Evolutionary conservation across 1,140 invertebrate genomes (phyloP), one percentile per base, ranked within the genome.

Genomic region (Battus philenor): DNA sequence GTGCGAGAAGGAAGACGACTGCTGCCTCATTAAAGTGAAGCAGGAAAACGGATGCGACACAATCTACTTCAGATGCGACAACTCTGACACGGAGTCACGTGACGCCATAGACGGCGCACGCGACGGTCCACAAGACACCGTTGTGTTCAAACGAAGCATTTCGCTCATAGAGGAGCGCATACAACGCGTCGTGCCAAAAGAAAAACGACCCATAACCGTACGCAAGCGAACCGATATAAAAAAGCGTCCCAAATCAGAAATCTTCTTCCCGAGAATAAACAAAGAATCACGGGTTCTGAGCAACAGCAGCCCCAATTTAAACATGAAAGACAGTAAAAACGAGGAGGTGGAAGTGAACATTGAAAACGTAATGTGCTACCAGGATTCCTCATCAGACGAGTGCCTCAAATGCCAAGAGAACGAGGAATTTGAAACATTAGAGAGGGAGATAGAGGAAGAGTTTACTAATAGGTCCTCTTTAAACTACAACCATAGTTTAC

Each of bases 11-110:
- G 67, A 68, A 18, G 74, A 80, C 67, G 82, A 87, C 31, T 87
- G 85, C 59, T 87, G 85, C 53, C 71, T 87, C 8, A 44, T 86
- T 13, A 80, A 82, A 49, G 72, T 87, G 2, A 76, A 81, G 57
- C 74, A 74, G 44, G 76, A 79, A 36, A 77, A 72, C 54, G 76
- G 68, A 26, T 77, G 74, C 50, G 77, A 82, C 59, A 69, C 71
- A 4, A 69, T 85, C 2, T 84, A 79, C 63, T 79, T 74, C 59
- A 51, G 69, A 6, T 72, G 69, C 47, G 76, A 85, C 54, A 69
- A 58, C 52, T 77, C 79, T 4, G 80, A 84, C 49, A 69, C 65
- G 0, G 77, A 75, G 15, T 75, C 72, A 0, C 27, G 62, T 0
- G 79, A 81, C 57, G 70, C 62, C 6, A 54, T 68, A 8, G 77